phyloP scores from a whole-genome alignment of 2,888 invertebrate genomes.

The Cryptocephalus moraei region DNA sequence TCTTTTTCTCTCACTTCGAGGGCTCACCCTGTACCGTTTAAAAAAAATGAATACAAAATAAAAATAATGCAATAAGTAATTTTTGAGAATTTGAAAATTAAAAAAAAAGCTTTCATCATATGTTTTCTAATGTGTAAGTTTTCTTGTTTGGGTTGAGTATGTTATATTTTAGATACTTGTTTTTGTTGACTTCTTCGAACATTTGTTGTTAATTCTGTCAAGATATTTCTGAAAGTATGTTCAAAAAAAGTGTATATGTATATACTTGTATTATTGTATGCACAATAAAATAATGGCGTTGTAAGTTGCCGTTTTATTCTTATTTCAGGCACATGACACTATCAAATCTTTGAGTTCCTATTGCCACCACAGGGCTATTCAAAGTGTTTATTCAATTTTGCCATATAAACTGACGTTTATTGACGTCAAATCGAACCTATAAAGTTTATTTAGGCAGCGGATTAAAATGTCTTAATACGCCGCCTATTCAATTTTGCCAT shows the following conservation, averaged over 20 bases:
- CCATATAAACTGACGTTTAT: too few species aligned
- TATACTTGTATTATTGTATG: constrained; percentile 43
- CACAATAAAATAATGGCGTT: constrained; percentile 42
- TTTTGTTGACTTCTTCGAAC: constrained; percentile 36
- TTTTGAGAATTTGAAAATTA: not conserved
- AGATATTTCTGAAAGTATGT: constrained; percentile 37
- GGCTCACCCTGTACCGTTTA: too few species aligned
- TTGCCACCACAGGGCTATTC: too few species aligned
- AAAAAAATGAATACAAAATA: not conserved
- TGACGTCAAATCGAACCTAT: too few species aligned
- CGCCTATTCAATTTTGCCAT: too few species aligned
- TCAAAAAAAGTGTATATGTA: constrained; percentile 42
- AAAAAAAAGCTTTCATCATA: not conserved
- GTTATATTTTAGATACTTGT: constrained; percentile 18
- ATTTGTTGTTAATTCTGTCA: constrained; percentile 42
- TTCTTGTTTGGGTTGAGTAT: not conserved
- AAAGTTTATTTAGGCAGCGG: too few species aligned
- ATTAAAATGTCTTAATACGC: too few species aligned
- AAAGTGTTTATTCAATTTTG: too few species aligned
- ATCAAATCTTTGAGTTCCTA: too few species aligned
- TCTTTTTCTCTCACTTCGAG: too few species aligned
- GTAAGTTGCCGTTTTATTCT: constrained; percentile 20
- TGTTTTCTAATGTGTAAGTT: not conserved
- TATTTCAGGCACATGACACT: too few species aligned
- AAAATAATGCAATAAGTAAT: not conserved